Percentiles rank a stretch among this genome's conserved stretches.
Conservation (phyloP, 30 jellyfish, hydroid and myxozoan species). For the Aurelia sp. region DNA sequence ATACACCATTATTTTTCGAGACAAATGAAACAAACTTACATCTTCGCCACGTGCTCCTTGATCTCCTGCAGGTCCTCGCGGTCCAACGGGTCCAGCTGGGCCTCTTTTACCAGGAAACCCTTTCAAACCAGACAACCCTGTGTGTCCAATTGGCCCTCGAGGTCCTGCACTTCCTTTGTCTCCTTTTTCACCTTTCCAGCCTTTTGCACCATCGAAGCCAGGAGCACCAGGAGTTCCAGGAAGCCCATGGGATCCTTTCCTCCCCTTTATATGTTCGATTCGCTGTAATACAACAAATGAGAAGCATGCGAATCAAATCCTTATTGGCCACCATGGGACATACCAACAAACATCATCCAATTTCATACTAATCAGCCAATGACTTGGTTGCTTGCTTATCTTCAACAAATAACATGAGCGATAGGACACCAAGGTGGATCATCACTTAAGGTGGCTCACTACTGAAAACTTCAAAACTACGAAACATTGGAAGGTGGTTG, state of each 20-base stretch:
- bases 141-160: slow-evolving; percentile 15
- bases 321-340: no score
- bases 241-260: background rate
- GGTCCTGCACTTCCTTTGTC: slow-evolving; percentile 37
- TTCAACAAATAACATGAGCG: no score
- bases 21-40: background rate
- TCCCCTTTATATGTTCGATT: slow-evolving; percentile 18
- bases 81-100: slow-evolving; percentile 32
- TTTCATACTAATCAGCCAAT: no score
- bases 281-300: slow-evolving; percentile 5
- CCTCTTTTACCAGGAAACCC: slow-evolving; percentile 1
- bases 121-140: background rate
- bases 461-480: no score
- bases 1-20: no score
- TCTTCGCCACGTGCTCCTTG: background rate
- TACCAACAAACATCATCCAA: no score
- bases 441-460: no score
- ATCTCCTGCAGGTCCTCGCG: slow-evolving; percentile 13
- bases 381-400: no score
- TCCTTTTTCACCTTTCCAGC: slow-evolving; percentile 47
- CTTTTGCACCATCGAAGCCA: slow-evolving; percentile 60
- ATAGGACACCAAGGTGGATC: no score
- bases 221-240: slow-evolving; percentile 37
- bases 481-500: no score
- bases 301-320: no score